phyloP scores from a whole-genome alignment of 2,797 vertebrate genomes.

The Chaetophractus vellerosus region DNA sequence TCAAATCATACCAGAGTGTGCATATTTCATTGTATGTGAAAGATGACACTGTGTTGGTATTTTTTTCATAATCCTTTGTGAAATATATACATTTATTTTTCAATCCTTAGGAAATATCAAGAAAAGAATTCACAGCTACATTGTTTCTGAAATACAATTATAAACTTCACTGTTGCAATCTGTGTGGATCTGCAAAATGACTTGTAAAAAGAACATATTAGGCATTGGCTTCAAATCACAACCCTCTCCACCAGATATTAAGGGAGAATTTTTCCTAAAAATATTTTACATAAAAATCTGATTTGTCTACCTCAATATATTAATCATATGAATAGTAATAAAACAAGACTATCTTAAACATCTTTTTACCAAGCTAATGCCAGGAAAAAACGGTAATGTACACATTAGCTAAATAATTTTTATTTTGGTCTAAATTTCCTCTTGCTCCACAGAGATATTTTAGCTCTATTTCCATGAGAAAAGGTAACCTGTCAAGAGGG shows the following conservation, averaged over 20 bases:
- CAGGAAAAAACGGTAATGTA: not conserved
- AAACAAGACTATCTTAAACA: constrained; percentile 37
- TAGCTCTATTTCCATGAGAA: constrained; percentile 24
- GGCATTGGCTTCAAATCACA: constrained; percentile 19
- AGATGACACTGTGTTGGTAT: not conserved
- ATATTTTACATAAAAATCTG: constrained; percentile 23
- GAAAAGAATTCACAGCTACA: not conserved
- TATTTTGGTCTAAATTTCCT: constrained; percentile 41
- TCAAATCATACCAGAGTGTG: not conserved
- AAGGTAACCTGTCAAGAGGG: not conserved
- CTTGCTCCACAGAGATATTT: not conserved
- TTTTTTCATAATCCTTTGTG: constrained; percentile 25
- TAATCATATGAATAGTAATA: constrained; percentile 28
- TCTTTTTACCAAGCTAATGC: not conserved
- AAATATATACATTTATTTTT: constrained; percentile 26
- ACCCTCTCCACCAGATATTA: not conserved
- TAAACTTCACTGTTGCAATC: not conserved
- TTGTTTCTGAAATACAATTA: constrained; percentile 52
- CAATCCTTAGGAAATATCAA: not conserved
- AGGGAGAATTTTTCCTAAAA: constrained; percentile 34
- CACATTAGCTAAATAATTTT: not conserved
- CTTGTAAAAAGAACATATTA: not conserved
- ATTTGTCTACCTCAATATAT: constrained; percentile 25
- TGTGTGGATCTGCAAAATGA: not conserved
- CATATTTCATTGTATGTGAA: not conserved